Percentiles rank a stretch among this genome's conserved stretches.
phyloP scores from a whole-genome alignment of 2,888 invertebrate species.

The Hoplodrina blanda region DNA sequence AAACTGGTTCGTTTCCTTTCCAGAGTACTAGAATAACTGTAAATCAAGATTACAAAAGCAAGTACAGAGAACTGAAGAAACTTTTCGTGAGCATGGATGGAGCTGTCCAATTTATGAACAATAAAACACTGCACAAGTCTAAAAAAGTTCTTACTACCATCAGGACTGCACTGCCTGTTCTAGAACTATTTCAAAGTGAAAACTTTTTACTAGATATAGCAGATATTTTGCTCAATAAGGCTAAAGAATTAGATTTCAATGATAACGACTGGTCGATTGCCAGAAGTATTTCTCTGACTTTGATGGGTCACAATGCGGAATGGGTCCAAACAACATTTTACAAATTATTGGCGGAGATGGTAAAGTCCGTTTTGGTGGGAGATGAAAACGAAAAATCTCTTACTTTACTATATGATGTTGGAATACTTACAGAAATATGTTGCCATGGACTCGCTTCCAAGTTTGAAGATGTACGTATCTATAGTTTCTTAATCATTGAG shows the following conservation, averaged over 20 bases:
- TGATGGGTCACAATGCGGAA: constrained; percentile 90
- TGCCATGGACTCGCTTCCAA: constrained; percentile 90
- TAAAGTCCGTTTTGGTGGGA: constrained; percentile 90
- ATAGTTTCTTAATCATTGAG: not conserved
- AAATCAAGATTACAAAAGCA: constrained; percentile 84
- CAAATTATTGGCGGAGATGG: constrained; percentile 87
- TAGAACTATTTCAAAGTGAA: constrained; percentile 91
- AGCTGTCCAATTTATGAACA: constrained; percentile 81
- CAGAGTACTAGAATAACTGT: constrained; percentile 78
- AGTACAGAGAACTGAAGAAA: constrained; percentile 80
- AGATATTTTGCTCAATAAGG: constrained; percentile 78
- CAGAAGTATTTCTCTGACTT: constrained; percentile 84
- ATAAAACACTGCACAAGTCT: constrained; percentile 72
- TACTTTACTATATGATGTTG: constrained; percentile 90
- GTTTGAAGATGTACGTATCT: constrained; percentile 72
- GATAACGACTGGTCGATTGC: constrained; percentile 80
- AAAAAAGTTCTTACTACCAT: constrained; percentile 84
- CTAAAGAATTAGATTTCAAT: constrained; percentile 77
- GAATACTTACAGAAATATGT: constrained; percentile 92
- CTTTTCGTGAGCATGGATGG: constrained; percentile 81
- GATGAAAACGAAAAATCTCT: constrained; percentile 88
- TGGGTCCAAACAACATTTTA: constrained; percentile 91
- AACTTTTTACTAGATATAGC: constrained; percentile 86
- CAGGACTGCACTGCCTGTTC: constrained; percentile 88
- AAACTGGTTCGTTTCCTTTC: constrained; percentile 49